Evolutionary conservation across 2,113 vertebrate species (phyloP), one percentile per base, ranked within the genome.

Genomic region (Noturus placidus): DNA sequence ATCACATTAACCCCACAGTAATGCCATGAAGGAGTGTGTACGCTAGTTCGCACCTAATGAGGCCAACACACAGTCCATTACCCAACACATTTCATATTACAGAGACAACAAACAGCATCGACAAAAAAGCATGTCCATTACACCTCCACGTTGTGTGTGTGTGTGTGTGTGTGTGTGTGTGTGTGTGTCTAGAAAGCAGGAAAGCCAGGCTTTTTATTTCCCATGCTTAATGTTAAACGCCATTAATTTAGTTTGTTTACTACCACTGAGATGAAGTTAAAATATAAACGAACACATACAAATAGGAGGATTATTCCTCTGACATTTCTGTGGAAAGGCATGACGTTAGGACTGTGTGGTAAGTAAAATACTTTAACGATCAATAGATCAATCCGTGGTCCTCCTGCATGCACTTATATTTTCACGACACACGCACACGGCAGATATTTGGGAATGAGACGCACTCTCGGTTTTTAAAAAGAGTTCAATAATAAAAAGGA

Each of bases 61-160:
- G 52, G 46, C 74, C 13, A 15, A n/a, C 74, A 77, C 74, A 77
- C 74, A 77, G 42, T 77, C 25, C 74, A 77, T 77, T 77, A 77
- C 74, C 52, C 46, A 3, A 77, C 74, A 52, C 74, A 52, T n/a
- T 50, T 52, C 42, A 77, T 17, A 77, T n/a, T 50, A 50, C 38
- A 72, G 17, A 33, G 3, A 25, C 38, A 15, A 77, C 74, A 77
- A 77, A 50, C 25, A 77, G 74, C 74, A n/a, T 46, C 25, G 25
- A 15, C 25, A 50, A 7, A 15, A 50, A 22, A 46, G 6, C 6
- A 1, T 25, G 22, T 42, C n/a, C 42, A 15, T 77, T 77, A 50
- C 42, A 77, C 42, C 46, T 77, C 42, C 42, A 77, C 42, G 70
- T 42, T 72, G 19, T 72, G 69, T 38, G 35, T 20, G 2, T 46